Evolutionary conservation across 1,140 invertebrate species (phyloP).

Genomic region (Drosophila pallidifrons): DNA sequence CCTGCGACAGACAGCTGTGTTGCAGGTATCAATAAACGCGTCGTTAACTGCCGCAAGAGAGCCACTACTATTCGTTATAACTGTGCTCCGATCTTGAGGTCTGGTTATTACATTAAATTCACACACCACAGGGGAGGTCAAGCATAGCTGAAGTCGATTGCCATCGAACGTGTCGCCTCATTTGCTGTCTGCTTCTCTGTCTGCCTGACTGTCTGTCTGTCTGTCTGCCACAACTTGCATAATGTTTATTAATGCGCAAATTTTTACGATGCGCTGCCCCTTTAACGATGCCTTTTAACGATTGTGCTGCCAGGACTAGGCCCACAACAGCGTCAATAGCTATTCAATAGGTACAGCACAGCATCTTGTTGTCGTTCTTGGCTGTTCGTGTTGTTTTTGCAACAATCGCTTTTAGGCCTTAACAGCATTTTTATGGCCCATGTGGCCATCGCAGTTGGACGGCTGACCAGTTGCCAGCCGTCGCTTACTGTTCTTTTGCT

Average conservation of each 20-base stretch:
- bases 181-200: constrained; percentile 44
- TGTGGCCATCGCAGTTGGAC: constrained; percentile 30
- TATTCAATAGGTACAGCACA: constrained; percentile 49
- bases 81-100: constrained; percentile 41
- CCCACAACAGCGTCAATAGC: constrained; percentile 36
- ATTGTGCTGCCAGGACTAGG: constrained; percentile 46
- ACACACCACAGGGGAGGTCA: constrained; percentile 67
- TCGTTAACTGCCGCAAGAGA: constrained; percentile 60
- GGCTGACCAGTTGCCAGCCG: constrained; percentile 14
- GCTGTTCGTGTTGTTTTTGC: constrained; percentile 1
- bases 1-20: neutral
- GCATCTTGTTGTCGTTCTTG: constrained; percentile 10
- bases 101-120: constrained; percentile 65
- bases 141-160: constrained; percentile 39
- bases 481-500: constrained; percentile 64
- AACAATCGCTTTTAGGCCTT: constrained; percentile 64
- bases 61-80: constrained; percentile 56
- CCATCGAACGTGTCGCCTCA: constrained; percentile 50
- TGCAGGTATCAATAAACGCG: constrained; percentile 71
- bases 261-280: constrained; percentile 68
- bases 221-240: constrained; percentile 67
- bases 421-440: constrained; percentile 58
- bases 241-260: constrained; percentile 81
- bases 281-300: constrained; percentile 73
- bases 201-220: neutral